Base-by-base conservation (phyloP, 2,888 invertebrate genomes). In the Orthosia gothica region DNA sequence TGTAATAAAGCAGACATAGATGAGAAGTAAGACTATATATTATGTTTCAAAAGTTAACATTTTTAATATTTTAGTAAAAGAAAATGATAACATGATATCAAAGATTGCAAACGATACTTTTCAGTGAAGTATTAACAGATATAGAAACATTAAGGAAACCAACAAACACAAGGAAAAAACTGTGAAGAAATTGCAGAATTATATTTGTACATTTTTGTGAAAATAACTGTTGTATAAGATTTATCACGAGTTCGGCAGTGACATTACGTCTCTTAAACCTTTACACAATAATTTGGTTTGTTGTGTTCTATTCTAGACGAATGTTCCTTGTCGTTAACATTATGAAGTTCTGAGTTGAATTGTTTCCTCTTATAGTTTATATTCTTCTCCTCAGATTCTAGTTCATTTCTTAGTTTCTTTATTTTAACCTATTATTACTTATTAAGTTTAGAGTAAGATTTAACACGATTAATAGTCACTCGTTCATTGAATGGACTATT, bases 151-250 rank as follows among this genome's bases (percentile, higher is more conserved):
- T 52, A 61, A 47, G 75, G 15, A 75, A 75, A 75, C 69, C 26
- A 62, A 55, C 40, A 50, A 9, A 61, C 18, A 15, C 0, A 68
- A 64, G 9, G 20, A 63, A 54, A 20, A 64, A 57, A 50, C 49
- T 49, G 13, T 49, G 20, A 69, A 32, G 61, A 69, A 69, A 68
- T 20, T 54, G 0, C 5, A 20, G 18, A 61, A 47, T 52, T 78
- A 64, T 65, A 62, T 74, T 49, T 18, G 47, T 62, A 72, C 0
- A 3, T 45, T 59, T 74, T 26, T n/a, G 54, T 55, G 40, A 75
- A 79, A 79, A 74, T 62, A 79, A 63, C 20, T n/a, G 26, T 75
- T 79, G 23, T 58, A 62, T 79, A 75, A 79, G 59, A 74, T 62
- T 70, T 66, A 32, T 40, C 45, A 70, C 49, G 66, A 70, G 65